phyloP scores from a whole-genome alignment of 1,140 invertebrate genomes.

The Harpegnathos saltator region DNA sequence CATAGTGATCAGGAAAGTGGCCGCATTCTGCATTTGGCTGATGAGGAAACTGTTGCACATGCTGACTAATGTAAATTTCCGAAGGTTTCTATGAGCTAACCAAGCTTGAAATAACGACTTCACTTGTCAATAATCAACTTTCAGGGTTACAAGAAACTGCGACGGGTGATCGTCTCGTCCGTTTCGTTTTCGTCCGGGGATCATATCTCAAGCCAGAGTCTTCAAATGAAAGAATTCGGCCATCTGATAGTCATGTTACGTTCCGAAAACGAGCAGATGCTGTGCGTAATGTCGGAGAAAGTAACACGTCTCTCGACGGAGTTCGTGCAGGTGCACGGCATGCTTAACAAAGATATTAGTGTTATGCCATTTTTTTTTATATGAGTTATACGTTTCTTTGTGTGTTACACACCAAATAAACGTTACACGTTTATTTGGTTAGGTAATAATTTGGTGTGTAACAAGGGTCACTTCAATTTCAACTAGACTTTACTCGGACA shows the following conservation, averaged over 20 bases:
- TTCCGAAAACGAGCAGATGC: constrained; percentile 68
- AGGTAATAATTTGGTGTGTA: too few species aligned
- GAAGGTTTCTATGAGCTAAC: background rate
- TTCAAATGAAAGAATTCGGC: constrained; percentile 42
- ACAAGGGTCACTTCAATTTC: too few species aligned
- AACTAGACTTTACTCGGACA: too few species aligned
- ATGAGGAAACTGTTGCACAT: constrained; percentile 60
- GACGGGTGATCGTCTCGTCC: background rate
- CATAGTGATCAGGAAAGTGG: constrained; percentile 56
- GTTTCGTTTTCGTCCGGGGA: too few species aligned
- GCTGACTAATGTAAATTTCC: constrained; percentile 67
- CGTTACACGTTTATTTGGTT: too few species aligned
- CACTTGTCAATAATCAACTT: background rate
- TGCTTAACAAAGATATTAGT: too few species aligned
- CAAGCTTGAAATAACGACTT: too few species aligned
- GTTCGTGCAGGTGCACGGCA: constrained; percentile 68
- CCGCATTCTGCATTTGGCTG: constrained; percentile 70
- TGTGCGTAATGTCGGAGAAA: constrained; percentile 71
- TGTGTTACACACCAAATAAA: too few species aligned
- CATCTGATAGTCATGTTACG: constrained; percentile 54
- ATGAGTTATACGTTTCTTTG: too few species aligned
- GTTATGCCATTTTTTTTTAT: too few species aligned
- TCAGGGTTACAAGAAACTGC: constrained; percentile 47
- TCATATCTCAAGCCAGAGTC: background rate
- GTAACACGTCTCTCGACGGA: constrained; percentile 68